phyloP scores from a whole-genome alignment of 2,888 invertebrate species.

The Scelioninae gen. 1 region DNA sequence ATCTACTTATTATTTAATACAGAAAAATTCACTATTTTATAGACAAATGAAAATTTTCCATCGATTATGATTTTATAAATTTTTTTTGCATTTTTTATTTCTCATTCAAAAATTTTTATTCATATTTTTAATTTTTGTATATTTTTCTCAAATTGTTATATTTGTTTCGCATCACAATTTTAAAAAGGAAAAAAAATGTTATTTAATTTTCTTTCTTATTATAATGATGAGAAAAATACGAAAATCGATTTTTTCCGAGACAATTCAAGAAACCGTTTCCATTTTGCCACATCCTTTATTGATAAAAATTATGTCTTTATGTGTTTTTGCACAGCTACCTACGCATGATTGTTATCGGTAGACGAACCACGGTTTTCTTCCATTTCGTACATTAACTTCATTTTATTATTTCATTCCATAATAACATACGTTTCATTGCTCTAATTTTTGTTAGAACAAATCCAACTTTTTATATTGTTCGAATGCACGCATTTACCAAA shows the following conservation, averaged over 20 bases:
- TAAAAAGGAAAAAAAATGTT: too few relatives aligned
- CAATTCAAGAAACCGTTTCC: conserved; percentile 30
- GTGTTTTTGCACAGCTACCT: conserved; percentile 50
- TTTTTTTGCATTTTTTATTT: too few relatives aligned
- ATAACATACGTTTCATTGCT: conserved; percentile 26
- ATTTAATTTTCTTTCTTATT: too few relatives aligned
- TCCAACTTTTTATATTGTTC: neutral
- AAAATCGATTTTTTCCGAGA: conserved; percentile 21
- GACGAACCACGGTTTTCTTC: conserved; percentile 44
- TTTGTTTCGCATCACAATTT: too few relatives aligned
- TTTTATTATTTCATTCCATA: conserved; percentile 26
- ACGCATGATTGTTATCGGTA: conserved; percentile 55
- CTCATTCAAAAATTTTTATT: too few relatives aligned
- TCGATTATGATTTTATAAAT: too few relatives aligned
- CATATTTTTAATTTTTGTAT: too few relatives aligned
- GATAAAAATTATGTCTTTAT: conserved; percentile 54
- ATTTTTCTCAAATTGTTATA: too few relatives aligned
- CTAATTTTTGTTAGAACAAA: conserved; percentile 5
- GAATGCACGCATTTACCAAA: neutral
- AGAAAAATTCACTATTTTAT: too few relatives aligned
- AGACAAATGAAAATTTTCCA: too few relatives aligned
- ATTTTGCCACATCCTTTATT: conserved; percentile 50
- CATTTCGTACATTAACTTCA: conserved; percentile 33
- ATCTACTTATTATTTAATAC: too few relatives aligned
- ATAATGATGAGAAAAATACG: too few relatives aligned